A percentile compares a stretch with the other conserved stretches of the same genome.
Conservation (phyloP, 2,113 vertebrate genomes). For the Rhynchomys soricoides region DNA sequence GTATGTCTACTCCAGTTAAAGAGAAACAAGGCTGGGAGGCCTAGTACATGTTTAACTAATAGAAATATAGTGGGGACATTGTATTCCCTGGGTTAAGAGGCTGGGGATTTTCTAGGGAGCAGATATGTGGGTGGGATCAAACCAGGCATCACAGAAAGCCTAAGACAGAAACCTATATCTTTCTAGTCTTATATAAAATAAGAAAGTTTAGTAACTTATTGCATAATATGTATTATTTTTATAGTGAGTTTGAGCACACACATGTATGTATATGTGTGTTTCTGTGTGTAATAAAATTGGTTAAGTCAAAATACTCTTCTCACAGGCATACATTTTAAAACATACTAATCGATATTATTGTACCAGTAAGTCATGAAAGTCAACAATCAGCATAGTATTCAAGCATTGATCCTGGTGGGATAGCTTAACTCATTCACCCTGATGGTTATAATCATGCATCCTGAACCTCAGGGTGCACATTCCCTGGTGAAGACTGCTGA, state of each 20-base stretch:
- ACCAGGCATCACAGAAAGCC: neutral
- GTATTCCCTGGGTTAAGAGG: neutral
- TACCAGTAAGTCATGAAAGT: neutral
- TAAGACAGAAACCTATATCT: neutral
- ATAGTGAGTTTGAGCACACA: neutral
- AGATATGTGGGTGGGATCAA: neutral
- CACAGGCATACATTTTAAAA: neutral
- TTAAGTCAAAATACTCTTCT: neutral
- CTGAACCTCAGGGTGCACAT: neutral
- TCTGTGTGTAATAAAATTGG: neutral
- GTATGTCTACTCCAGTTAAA: neutral
- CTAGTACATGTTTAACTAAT: neutral
- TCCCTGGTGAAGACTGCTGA: rapidly evolving
- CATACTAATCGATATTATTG: neutral
- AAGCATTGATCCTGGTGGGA: neutral
- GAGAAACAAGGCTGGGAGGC: neutral
- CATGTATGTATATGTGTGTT: neutral
- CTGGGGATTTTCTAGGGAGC: neutral
- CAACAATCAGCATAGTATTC: no score
- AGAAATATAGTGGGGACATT: neutral
- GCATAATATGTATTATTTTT: neutral
- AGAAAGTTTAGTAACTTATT: neutral
- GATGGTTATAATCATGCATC: rapidly evolving
- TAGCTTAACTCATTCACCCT: neutral
- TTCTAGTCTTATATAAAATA: neutral